These are phyloP conservation scores for Proctacanthus coquilletti DNA, from an alignment of 1,140 invertebrate genomes.

Conservation along the genomic window DNA sequence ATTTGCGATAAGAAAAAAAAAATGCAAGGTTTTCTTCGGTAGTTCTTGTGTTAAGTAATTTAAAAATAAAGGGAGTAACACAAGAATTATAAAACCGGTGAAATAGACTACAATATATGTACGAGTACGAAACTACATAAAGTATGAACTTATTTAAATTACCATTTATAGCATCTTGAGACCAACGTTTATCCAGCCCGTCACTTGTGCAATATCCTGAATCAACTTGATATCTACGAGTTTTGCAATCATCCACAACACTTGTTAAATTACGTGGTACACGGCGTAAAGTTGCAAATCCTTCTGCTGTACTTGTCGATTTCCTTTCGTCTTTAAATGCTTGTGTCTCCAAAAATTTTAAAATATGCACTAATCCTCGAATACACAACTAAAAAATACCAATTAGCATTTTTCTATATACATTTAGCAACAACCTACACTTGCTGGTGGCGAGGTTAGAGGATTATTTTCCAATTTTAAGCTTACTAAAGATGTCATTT, in stretches of 20 bases:
- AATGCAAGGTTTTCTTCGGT: no score
- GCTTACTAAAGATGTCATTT: conserved; percentile 66
- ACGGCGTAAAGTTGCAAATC: conserved; percentile 23
- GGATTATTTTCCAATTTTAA: conserved; percentile 76
- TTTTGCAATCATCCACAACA: conserved; percentile 35
- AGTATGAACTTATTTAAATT: no score
- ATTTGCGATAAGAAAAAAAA: no score
- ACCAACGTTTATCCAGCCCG: conserved; percentile 69
- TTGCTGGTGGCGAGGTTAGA: conserved; percentile 74
- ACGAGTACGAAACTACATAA: no score
- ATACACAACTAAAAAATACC: conserved; percentile 90
- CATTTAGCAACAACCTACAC: conserved; percentile 49
- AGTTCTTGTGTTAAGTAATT: no score
- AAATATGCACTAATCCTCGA: conserved; percentile 81
- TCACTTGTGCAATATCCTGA: conserved; percentile 76
- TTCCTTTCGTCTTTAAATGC: conserved; percentile 49
- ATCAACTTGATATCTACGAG: conserved; percentile 57
- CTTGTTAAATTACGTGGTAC: conserved; percentile 30
- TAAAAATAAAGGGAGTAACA: no score
- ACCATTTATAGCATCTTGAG: conserved; percentile 45
- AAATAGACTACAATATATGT: no score
- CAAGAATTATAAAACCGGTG: no score
- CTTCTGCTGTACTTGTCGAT: no score
- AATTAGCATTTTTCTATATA: no score
- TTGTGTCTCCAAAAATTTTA: conserved; percentile 84